Evolutionary conservation across 2,113 vertebrate species (phyloP), one percentile per base, ranked within the genome.

Genomic region (Chrysochloris asiatica): DNA sequence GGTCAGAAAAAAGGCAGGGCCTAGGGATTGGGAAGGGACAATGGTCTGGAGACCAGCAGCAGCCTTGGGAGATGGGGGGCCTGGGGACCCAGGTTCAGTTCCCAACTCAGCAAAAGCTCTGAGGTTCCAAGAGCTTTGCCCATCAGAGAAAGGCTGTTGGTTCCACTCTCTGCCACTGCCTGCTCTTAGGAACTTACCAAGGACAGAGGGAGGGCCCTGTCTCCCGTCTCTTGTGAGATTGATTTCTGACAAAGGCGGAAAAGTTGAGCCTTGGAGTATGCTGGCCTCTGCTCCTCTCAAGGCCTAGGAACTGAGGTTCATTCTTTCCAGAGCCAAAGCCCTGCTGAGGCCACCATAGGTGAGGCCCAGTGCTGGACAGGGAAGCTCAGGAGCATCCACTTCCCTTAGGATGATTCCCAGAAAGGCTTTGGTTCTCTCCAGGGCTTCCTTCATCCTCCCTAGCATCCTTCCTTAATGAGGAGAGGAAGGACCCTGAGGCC

Each of bases 401-500:
- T 94, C 83, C 91, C 69, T 83, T 24, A 71, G 28, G 77, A 67
- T 10, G 54, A 41, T 69, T 92, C 89, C 88, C 90, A 87, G 88
- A 91, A 93, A 75, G 92, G 72, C 13, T 36, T 33, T 26, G 93
- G 59, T 80, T 83, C 26, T 76, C 71, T 52, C 83, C 33, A 21
- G 67, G 43, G 67, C 50, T 41, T 50, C 50, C 65, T 47, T 47
- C 81, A 22, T 82, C 90, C 83, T 90, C 76, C 47, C 78, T 45
- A 43, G 88, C 78, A 89, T 87, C 89, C 87, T 91, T 83, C 61
- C 77, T 78, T 81, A 67, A 78, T 13, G 61, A 84, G 86, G 67
- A 94, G 73, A 92, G 93, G 89, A 94, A 94, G 88, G 22, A 2
- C 77, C 77, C 83, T 48, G 67, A 56, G 79, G 77, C 93, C 88